phyloP scores from a whole-genome alignment of 2,888 invertebrate genomes.

The Hydropsyche betteni region DNA sequence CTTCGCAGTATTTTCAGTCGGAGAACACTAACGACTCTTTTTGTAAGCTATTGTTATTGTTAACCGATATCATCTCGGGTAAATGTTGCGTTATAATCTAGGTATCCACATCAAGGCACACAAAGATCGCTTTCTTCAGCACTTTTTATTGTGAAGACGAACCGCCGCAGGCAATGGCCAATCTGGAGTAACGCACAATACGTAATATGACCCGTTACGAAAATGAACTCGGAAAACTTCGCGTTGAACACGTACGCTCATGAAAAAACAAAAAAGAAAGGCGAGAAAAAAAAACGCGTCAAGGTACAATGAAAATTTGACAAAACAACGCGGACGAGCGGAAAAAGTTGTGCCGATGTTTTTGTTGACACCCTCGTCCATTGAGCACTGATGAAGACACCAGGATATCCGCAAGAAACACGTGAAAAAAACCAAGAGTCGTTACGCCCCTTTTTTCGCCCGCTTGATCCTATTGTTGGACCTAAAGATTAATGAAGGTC shows the following conservation, averaged over 20 bases:
- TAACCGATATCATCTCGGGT: conserved; percentile 31
- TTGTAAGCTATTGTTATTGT: conserved; percentile 25
- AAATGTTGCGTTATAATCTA: conserved; percentile 29
- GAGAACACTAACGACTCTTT: conserved; percentile 14
- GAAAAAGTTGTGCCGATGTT: conserved; percentile 29
- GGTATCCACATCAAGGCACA: conserved; percentile 13
- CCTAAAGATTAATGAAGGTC: conserved; percentile 38
- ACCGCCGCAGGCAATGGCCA: background rate
- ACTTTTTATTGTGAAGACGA: conserved; percentile 21
- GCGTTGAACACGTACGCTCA: too few relatives aligned
- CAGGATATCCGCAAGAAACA: conserved; percentile 25
- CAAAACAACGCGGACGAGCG: conserved; percentile 14
- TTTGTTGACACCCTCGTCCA: conserved; percentile 36
- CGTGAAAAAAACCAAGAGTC: conserved; percentile 11
- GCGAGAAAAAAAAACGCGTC: background rate
- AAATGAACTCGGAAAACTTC: background rate
- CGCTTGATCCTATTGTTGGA: conserved; percentile 4
- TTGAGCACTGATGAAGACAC: conserved; percentile 32
- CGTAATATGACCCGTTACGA: background rate
- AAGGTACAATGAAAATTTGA: background rate
- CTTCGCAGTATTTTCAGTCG: background rate
- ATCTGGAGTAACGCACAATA: conserved; percentile 6
- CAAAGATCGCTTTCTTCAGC: conserved; percentile 19
- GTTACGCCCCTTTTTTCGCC: conserved; percentile 7
- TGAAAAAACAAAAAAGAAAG: too few relatives aligned